These are phyloP conservation scores for Manduca sexta DNA, from an alignment of 1,140 invertebrate species.

Conservation along the genomic window DNA sequence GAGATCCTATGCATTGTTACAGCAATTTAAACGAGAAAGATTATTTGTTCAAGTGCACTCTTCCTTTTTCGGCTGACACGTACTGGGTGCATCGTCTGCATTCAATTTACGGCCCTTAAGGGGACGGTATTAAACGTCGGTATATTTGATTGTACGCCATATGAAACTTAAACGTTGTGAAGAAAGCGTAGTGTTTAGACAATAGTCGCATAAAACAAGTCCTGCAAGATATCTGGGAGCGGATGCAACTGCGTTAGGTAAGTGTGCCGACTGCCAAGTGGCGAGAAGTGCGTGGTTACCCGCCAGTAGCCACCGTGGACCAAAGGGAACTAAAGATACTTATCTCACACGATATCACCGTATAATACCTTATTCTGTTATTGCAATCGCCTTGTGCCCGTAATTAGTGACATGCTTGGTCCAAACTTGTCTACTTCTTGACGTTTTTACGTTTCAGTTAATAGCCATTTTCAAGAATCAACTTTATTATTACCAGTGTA, in stretches of 20 bases:
- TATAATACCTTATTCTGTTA: neutral
- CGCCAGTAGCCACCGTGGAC: too few relatives aligned
- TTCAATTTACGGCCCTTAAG: conserved; percentile 5
- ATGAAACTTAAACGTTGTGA: neutral
- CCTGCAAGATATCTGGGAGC: conserved; percentile 40
- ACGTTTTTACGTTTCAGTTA: too few relatives aligned
- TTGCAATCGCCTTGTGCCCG: neutral
- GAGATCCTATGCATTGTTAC: conserved; percentile 19
- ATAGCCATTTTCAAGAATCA: too few relatives aligned
- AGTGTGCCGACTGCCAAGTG: conserved; percentile 42
- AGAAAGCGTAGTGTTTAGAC: conserved; percentile 6
- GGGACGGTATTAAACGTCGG: neutral
- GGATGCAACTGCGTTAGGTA: conserved; percentile 55
- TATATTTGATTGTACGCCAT: too few relatives aligned
- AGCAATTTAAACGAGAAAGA: conserved; percentile 30
- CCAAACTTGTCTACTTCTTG: neutral
- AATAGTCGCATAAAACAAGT: conserved; percentile 30
- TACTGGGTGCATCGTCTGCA: conserved; percentile 6
- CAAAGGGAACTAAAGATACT: conserved; percentile 18
- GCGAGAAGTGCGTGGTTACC: conserved; percentile 17
- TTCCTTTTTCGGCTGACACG: conserved; percentile 32
- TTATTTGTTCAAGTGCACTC: conserved; percentile 49
- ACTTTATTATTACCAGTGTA: too few relatives aligned
- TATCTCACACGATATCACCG: conserved; percentile 21
- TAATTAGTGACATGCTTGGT: neutral